Conservation (phyloP, 2,888 invertebrate species). For the Agrotis segetum region DNA sequence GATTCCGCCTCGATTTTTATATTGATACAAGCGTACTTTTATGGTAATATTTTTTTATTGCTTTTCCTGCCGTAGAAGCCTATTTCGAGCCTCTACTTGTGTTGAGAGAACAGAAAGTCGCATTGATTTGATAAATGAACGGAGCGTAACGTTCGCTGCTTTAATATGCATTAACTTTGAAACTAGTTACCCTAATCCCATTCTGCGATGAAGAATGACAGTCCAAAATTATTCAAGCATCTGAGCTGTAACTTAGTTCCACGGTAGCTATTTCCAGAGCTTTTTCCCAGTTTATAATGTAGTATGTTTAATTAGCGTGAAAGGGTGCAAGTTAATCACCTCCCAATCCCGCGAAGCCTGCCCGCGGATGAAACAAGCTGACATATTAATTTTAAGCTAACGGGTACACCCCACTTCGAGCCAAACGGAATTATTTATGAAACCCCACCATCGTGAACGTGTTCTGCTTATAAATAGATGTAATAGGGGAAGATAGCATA, state of each 20-base stretch:
- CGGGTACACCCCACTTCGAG: constrained; percentile 52
- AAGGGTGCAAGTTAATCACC: constrained; percentile 53
- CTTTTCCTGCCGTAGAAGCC: constrained; percentile 3
- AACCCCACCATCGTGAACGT: constrained; percentile 21
- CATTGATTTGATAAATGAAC: constrained; percentile 28
- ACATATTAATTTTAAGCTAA: constrained; percentile 73
- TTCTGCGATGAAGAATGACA: constrained; percentile 25
- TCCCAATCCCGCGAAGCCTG: constrained; percentile 42
- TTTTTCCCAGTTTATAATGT: constrained; percentile 31
- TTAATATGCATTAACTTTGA: constrained; percentile 53
- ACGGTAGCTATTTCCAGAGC: not conserved
- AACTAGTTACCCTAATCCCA: constrained; percentile 43
- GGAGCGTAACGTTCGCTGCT: constrained; percentile 17
- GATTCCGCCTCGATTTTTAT: constrained; percentile 45
- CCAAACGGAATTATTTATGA: constrained; percentile 53
- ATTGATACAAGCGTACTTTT: constrained; percentile 35
- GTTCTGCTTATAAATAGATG: constrained; percentile 5
- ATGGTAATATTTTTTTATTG: constrained; percentile 42
- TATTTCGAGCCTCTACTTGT: constrained; percentile 1
- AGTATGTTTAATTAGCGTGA: constrained; percentile 48
- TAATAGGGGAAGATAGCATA: constrained; percentile 7
- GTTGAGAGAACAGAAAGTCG: constrained; percentile 10
- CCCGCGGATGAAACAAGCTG: constrained; percentile 58
- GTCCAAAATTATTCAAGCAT: constrained; percentile 16
- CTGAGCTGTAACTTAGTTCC: constrained; percentile 3